A percentile compares a stretch with the other conserved stretches of the same genome.
Conservation (phyloP, 1,140 invertebrate genomes). For the Drosophila quadrilineata region DNA sequence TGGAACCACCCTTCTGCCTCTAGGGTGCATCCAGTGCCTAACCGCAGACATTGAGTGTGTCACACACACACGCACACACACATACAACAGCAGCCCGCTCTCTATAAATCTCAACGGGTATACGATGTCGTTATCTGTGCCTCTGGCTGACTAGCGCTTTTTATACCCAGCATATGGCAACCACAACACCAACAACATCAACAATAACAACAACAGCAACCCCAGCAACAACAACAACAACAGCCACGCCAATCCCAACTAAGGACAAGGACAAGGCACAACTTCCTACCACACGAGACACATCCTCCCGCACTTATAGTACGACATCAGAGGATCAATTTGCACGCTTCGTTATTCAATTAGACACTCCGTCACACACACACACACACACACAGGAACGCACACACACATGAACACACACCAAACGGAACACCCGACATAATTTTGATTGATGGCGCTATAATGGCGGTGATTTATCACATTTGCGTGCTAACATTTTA, state of each 20-base stretch:
- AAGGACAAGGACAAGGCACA: slow-evolving; percentile 43
- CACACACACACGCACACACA: too few relatives aligned
- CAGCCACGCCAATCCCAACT: too few relatives aligned
- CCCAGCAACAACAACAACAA: too few relatives aligned
- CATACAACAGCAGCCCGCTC: slow-evolving; percentile 27
- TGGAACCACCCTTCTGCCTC: slow-evolving; percentile 40
- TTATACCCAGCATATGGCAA: slow-evolving; percentile 3
- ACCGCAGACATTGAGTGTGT: slow-evolving; percentile 69
- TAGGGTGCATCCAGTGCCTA: too few relatives aligned
- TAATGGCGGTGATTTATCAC: slow-evolving; percentile 80
- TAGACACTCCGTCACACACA: slow-evolving; percentile 68
- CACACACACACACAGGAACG: slow-evolving; percentile 22
- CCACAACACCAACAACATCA: too few relatives aligned
- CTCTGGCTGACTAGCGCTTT: slow-evolving; percentile 44
- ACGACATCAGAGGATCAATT: slow-evolving; percentile 53
- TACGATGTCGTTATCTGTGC: slow-evolving; percentile 74
- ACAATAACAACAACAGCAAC: neutral
- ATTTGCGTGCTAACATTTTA: slow-evolving; percentile 69
- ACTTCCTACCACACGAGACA: neutral
- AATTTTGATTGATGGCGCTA: slow-evolving; percentile 80
- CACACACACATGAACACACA: slow-evolving; percentile 21
- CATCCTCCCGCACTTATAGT: neutral
- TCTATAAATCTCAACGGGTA: slow-evolving; percentile 71
- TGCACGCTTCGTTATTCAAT: slow-evolving; percentile 80
- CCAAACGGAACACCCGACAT: slow-evolving; percentile 45